Evolutionary conservation across 1,140 invertebrate genomes (phyloP).

Genomic region (Dolichoris vasculosae): DNA sequence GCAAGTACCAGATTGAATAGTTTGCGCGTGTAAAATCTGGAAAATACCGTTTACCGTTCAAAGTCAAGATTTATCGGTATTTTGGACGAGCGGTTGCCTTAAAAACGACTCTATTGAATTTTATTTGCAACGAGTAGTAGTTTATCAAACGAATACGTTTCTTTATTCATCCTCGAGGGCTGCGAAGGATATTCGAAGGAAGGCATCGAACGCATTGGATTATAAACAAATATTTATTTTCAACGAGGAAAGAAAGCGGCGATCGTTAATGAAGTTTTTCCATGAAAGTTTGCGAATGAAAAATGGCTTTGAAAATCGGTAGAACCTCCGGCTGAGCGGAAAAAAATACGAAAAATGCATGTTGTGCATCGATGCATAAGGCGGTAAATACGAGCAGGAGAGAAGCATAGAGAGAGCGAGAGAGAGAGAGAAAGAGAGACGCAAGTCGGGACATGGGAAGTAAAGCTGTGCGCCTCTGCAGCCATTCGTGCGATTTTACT

Average conservation of each 20-base stretch:
- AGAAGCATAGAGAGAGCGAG: neutral
- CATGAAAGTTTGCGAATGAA: neutral
- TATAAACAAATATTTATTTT: too few species aligned
- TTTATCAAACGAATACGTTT: too few species aligned
- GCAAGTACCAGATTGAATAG: too few species aligned
- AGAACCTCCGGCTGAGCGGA: neutral
- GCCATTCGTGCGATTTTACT: constrained; percentile 9
- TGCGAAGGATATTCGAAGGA: too few species aligned
- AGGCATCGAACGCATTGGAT: too few species aligned
- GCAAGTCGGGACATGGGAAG: constrained; percentile 10
- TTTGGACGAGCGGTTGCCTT: too few species aligned
- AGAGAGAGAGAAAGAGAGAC: neutral
- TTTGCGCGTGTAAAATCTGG: too few species aligned
- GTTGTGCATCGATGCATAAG: neutral
- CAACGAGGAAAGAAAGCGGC: neutral
- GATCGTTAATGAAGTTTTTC: neutral
- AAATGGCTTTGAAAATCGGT: neutral
- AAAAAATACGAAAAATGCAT: neutral
- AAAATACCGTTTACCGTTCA: too few species aligned
- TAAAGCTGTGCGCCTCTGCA: neutral
- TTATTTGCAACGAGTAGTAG: too few species aligned
- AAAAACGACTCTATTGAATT: too few species aligned
- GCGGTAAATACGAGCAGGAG: neutral
- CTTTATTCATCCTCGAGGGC: too few species aligned
- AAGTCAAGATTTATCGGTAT: too few species aligned